These are phyloP conservation scores for Agrotis clavis DNA, from an alignment of 2,888 invertebrate genomes.

Conservation along the genomic window DNA sequence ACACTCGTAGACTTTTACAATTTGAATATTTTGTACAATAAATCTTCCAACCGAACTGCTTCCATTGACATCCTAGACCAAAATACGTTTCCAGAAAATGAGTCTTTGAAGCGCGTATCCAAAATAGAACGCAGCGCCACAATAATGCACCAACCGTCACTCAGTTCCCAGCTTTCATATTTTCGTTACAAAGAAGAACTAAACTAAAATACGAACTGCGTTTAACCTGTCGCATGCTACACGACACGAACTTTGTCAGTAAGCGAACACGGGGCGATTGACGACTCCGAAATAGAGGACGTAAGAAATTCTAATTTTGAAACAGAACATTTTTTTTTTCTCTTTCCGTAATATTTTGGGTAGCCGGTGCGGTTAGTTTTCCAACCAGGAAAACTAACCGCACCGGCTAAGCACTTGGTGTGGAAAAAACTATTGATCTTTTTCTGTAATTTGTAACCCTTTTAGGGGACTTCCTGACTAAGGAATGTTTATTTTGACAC, in stretches of 20 bases:
- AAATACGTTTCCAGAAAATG: conserved; percentile 44
- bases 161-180: conserved; percentile 49
- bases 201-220: conserved; percentile 67
- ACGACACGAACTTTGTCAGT: conserved; percentile 69
- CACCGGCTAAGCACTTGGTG: conserved; percentile 52
- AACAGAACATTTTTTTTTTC: conserved; percentile 67
- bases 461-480: conserved; percentile 57
- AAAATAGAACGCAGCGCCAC: conserved; percentile 47
- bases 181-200: conserved; percentile 59
- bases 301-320: conserved; percentile 84
- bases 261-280: conserved; percentile 80
- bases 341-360: conserved; percentile 69
- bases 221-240: conserved; percentile 70
- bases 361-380: too few relatives aligned
- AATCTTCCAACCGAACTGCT: conserved; percentile 3
- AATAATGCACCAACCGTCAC: conserved; percentile 24
- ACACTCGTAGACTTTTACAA: conserved; percentile 3
- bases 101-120: conserved; percentile 32
- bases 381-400: conserved; percentile 54
- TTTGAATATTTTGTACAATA: conserved; percentile 3
- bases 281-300: conserved; percentile 84
- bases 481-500: conserved; percentile 36
- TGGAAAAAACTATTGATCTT: conserved; percentile 65
- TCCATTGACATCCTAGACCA: conserved; percentile 43
- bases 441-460: conserved; percentile 59